Evolutionary conservation across 2,888 invertebrate genomes (phyloP), one percentile per base, ranked within the genome.

Genomic region (Thymelicus lineola): DNA sequence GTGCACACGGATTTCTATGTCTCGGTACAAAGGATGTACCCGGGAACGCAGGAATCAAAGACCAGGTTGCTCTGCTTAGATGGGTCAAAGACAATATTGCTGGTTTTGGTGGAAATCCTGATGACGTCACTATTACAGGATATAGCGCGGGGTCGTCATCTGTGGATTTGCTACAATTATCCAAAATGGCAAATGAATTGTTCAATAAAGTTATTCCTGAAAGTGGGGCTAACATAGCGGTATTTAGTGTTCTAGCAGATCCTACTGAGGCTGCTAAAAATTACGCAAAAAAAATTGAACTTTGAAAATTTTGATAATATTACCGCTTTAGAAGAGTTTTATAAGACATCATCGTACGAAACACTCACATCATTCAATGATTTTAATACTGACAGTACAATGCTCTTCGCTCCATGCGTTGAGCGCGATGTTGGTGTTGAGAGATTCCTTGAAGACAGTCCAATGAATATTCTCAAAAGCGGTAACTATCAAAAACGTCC

Each of bases 11-110:
- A 0, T 87, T 86, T 62, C 75, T 88, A 10, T 86, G 86, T 69
- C 78, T 87, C 17, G 87, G 87, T 0, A 88, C 87, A 9, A 76
- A 81, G 59, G 80, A 80, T 57, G 78, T 76, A 57, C 88, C 89
- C 1, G 89, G 89, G 0, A 88, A 89, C 62, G 89, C 88, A 14
- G 89, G 88, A 15, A 77, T 88, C 79, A 89, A 89, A 73, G 89
- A 90, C 63, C 86, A 86, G 72, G 81, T 89, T 3, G 83, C 85
- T 1, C 71, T 85, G n/a, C 77, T 89, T 0, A 67, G 70, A 9
- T 76, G 75, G 76, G 72, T 76, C 0, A 77, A 84, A 46, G 76
- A 75, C 7, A 88, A 89, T 64, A 87, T 89, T 64, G 86, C 77
- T 0, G 77, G 66, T 3, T 88, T 86, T 58, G 85, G 87, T 14